Evolutionary conservation across 2,888 invertebrate genomes (phyloP), one percentile per base, ranked within the genome.

Genomic region (Pristionchus entomophagus): DNA sequence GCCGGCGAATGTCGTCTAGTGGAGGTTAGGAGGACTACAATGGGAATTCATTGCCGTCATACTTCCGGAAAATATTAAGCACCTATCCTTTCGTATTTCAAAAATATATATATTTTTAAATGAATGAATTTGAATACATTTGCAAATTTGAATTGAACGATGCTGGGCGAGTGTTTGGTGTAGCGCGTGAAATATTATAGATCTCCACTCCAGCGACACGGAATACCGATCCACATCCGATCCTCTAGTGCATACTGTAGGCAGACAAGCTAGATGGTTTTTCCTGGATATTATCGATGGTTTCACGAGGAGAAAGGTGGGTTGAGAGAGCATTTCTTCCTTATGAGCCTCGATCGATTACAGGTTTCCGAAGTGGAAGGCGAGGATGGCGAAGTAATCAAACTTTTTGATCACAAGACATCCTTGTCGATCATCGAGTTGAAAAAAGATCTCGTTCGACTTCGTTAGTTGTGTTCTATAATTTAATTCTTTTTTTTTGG

Each of bases 371-470:
- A n/a, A 22, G 49, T 65, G 14, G 84, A 65, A 26, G 38, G 26
- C 17, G 84, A 84, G 35, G 49, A 84, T 6, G 84, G 84, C 6
- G 49, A 84, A 19, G 6, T 49, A 19, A 32, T 84, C 6, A 17
- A 84, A 35, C 51, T 84, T 4, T 69, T 32, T 49, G 69, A 84
- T 51, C 35, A 26, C 5, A 87, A 88, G 41, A 86, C 86, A 17
- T 89, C 88, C 53, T 86, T 91, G 51, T 90, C 90, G 8, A 88
- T 89, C 1, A 86, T 89, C 8, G 87, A 86, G 38, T 81, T 92
- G 77, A 86, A 89, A 49, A 88, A 91, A 56, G 92, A 92, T 87
- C 88, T 92, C 73, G 89, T 89, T 59, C 65, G 92, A 89, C 92
- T 91, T 80, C 90, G 92, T 92, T 29, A 8, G 80, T 32, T 53